Conservation (phyloP, 2,113 vertebrate genomes). For the Hippocampus barbouri region DNA sequence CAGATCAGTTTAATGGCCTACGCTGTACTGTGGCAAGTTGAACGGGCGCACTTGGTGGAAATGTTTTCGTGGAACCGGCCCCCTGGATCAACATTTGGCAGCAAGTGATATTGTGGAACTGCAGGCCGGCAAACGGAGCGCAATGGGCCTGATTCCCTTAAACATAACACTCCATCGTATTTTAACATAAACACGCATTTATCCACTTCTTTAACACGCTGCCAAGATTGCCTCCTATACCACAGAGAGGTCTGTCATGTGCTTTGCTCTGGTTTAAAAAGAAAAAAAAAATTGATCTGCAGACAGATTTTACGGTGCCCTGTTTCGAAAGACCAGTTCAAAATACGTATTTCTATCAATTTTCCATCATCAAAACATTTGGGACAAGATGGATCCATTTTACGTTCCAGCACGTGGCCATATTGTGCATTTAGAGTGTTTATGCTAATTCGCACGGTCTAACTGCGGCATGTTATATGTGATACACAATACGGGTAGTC, state of each 20-base stretch:
- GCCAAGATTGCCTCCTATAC: not conserved
- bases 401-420: not conserved
- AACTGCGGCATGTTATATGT: not conserved
- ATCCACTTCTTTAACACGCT: not conserved
- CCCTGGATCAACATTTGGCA: constrained; percentile 11
- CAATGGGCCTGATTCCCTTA: not conserved
- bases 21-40: not conserved
- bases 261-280: not conserved
- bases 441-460: not conserved
- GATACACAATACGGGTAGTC: not conserved
- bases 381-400: too few relatives aligned
- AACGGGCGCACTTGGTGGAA: not conserved
- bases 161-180: not conserved
- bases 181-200: not conserved
- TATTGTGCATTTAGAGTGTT: not conserved
- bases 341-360: not conserved
- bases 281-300: not conserved
- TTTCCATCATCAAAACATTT: too few relatives aligned
- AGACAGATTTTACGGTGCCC: not conserved
- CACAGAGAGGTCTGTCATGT: not conserved
- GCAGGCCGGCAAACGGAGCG: constrained; percentile 4
- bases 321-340: not conserved
- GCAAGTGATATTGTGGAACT: constrained; percentile 5
- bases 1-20: not conserved
- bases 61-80: not conserved